A percentile compares a stretch with the other conserved stretches of the same genome.
Conservation (phyloP, 2,113 vertebrate genomes). For the Lasiurus borealis region DNA sequence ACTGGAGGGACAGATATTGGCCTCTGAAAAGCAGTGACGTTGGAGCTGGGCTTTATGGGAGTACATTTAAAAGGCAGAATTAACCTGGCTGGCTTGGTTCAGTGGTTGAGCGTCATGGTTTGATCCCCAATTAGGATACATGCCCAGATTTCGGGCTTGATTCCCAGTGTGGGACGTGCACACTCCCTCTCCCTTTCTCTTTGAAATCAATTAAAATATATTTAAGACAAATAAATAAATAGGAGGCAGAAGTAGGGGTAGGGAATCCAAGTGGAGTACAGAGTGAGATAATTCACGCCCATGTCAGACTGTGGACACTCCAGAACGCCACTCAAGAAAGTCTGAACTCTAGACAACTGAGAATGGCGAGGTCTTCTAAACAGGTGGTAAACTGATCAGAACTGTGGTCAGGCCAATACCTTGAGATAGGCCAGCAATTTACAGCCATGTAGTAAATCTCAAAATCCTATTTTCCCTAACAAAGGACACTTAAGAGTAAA, state of each 20-base stretch:
- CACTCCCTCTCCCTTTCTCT: too few relatives aligned
- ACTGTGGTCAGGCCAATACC: not conserved
- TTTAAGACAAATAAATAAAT: too few relatives aligned
- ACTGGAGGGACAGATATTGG: not conserved
- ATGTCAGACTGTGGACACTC: accelerated
- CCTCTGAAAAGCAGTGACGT: not conserved
- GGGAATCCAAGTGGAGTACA: not conserved
- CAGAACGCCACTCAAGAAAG: not conserved
- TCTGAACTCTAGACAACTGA: not conserved
- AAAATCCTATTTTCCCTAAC: not conserved
- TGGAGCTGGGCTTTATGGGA: not conserved
- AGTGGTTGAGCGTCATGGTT: too few relatives aligned
- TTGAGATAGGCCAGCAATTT: not conserved
- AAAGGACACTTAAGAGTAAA: not conserved
- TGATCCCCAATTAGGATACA: too few relatives aligned
- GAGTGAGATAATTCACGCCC: not conserved
- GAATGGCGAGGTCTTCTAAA: not conserved
- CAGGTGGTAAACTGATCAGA: not conserved
- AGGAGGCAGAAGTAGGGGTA: not conserved
- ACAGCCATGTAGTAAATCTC: not conserved
- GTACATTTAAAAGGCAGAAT: too few relatives aligned
- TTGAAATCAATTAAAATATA: too few relatives aligned
- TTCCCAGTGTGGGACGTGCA: too few relatives aligned
- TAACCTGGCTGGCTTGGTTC: too few relatives aligned
- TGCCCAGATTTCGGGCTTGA: too few relatives aligned